These are phyloP conservation scores for Gymnothorax javanicus DNA, from an alignment of 2,797 vertebrate species.

Conservation along the genomic window DNA sequence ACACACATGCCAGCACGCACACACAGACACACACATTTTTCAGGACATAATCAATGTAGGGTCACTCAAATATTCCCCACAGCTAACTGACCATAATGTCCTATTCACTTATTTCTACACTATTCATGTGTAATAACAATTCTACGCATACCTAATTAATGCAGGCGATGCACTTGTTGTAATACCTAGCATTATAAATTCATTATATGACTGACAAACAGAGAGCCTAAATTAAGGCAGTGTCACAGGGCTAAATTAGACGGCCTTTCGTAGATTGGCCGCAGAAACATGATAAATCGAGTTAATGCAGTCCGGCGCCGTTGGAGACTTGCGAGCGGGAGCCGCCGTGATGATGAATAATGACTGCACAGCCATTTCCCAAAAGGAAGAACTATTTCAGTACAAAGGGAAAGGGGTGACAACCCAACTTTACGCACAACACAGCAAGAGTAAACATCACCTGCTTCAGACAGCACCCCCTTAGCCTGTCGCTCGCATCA, in stretches of 20 bases:
- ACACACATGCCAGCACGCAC: constrained; percentile 40
- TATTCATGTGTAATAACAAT: background rate
- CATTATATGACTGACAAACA: background rate
- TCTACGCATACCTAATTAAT: background rate
- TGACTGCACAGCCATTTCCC: constrained; percentile 62
- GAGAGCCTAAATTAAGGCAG: background rate
- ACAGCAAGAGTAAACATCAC: constrained; percentile 56
- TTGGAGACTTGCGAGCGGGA: constrained; percentile 61
- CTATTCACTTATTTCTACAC: background rate
- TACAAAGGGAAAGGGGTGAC: constrained; percentile 62
- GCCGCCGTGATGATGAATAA: constrained; percentile 73
- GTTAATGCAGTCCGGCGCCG: constrained; percentile 69
- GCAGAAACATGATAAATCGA: constrained; percentile 67
- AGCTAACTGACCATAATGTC: background rate
- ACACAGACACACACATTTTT: too few species aligned
- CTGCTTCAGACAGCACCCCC: constrained; percentile 47
- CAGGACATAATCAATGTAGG: background rate
- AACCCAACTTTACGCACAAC: constrained; percentile 56
- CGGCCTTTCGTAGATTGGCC: constrained; percentile 25
- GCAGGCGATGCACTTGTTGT: background rate
- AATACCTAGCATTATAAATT: background rate
- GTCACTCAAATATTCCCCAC: background rate
- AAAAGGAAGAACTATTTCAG: constrained; percentile 61
- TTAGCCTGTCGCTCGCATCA: background rate
- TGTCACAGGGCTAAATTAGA: constrained; percentile 23